Percentiles rank a stretch among this genome's conserved stretches.
Conservation (phyloP, 2,113 vertebrate species). For the Notiomystis cincta region DNA sequence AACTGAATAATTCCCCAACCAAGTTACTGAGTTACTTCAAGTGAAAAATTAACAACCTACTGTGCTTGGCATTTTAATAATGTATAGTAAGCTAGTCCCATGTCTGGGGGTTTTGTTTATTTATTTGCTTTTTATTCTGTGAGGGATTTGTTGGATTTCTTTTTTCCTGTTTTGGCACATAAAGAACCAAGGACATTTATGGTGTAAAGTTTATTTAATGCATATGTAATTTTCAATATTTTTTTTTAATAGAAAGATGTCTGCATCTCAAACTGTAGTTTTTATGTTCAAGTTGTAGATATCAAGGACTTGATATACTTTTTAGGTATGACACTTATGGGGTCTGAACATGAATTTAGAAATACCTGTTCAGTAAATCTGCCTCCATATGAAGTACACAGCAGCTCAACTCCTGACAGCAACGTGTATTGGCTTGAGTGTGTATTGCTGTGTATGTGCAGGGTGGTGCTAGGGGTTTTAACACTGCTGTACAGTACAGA, state of each 20-base stretch:
- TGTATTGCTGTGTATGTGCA: neutral
- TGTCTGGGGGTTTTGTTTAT: neutral
- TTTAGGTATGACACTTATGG: neutral
- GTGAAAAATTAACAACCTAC: conserved; percentile 68
- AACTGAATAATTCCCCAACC: conserved; percentile 58
- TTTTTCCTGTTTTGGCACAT: neutral
- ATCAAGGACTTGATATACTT: neutral
- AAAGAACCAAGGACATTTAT: neutral
- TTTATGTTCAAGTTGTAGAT: neutral
- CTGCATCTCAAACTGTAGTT: neutral
- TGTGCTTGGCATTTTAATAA: conserved; percentile 65
- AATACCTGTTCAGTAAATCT: neutral
- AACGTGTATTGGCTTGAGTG: accelerated
- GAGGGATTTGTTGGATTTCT: neutral
- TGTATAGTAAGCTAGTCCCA: neutral
- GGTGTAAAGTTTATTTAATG: neutral
- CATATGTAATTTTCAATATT: neutral
- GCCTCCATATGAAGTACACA: accelerated
- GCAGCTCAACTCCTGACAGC: neutral
- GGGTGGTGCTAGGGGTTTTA: neutral
- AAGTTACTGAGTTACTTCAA: conserved; percentile 48
- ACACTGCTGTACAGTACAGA: neutral
- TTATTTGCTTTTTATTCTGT: neutral
- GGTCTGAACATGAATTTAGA: neutral
- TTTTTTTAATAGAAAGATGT: neutral